phyloP scores from a whole-genome alignment of 2,113 vertebrate genomes.

The Nicator chloris region DNA sequence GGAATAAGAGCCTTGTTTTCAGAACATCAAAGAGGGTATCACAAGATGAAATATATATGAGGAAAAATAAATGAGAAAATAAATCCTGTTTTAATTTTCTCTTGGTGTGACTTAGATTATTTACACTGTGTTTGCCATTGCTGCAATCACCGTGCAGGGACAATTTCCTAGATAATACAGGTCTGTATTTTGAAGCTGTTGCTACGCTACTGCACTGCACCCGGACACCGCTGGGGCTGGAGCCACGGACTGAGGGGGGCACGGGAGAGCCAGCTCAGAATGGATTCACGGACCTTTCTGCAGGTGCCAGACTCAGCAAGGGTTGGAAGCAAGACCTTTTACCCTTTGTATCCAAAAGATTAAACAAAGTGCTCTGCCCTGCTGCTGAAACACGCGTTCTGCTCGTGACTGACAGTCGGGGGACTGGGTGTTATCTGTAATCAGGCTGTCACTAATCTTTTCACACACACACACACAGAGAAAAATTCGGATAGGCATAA shows the following conservation, averaged over 20 bases:
- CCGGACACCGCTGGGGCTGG: background rate
- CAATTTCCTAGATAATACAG: conserved; percentile 27
- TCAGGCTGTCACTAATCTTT: background rate
- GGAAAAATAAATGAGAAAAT: background rate
- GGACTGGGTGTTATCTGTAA: background rate
- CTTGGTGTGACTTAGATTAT: background rate
- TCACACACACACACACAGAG: background rate
- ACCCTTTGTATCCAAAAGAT: background rate
- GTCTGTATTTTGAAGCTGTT: conserved; percentile 37
- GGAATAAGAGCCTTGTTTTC: background rate
- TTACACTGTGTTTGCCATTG: background rate
- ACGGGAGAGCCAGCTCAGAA: background rate
- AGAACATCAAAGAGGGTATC: background rate
- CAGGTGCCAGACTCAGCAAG: background rate
- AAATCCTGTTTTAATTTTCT: background rate
- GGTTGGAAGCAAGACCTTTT: background rate
- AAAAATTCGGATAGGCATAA: background rate
- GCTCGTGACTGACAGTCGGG: background rate
- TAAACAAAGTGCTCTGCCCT: background rate
- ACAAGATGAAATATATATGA: background rate
- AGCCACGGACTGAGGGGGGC: background rate
- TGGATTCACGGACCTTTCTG: background rate
- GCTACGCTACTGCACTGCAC: background rate
- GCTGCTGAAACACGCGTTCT: background rate
- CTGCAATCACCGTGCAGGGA: background rate